Evolutionary conservation across 2,888 invertebrate genomes (phyloP).

Genomic region (Andrena dorsata): DNA sequence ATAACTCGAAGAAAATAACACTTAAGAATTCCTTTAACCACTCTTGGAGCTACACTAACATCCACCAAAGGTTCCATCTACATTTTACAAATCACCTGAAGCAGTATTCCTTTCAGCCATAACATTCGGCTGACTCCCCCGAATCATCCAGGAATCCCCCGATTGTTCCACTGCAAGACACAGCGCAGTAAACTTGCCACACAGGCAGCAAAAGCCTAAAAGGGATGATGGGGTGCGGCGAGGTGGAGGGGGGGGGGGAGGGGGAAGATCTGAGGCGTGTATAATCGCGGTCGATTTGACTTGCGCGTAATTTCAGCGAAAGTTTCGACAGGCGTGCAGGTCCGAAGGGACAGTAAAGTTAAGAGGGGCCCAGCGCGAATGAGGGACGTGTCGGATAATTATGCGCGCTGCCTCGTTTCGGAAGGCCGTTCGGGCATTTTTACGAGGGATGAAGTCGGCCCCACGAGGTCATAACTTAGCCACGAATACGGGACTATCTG

Average conservation of each 20-base stretch:
- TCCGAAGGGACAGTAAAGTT: conserved; percentile 70
- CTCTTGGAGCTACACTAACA: neutral
- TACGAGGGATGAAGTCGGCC: conserved; percentile 74
- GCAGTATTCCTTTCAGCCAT: neutral
- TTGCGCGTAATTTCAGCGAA: conserved; percentile 64
- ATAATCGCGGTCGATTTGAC: conserved; percentile 58
- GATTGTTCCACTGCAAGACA: conserved; percentile 8
- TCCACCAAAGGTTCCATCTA: neutral
- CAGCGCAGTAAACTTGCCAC: conserved; percentile 30
- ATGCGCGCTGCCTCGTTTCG: conserved; percentile 72
- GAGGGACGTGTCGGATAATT: conserved; percentile 73
- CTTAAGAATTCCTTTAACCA: too few relatives aligned
- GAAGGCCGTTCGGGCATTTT: conserved; percentile 71
- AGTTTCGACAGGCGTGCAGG: conserved; percentile 61
- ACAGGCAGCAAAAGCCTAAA: conserved; percentile 3
- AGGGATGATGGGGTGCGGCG: neutral
- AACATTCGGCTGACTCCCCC: neutral
- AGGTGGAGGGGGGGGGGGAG: neutral
- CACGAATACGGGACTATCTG: conserved; percentile 72
- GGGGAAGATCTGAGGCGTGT: conserved; percentile 35
- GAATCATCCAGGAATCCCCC: conserved; percentile 6
- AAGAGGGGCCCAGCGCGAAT: conserved; percentile 61
- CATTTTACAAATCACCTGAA: neutral
- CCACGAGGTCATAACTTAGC: conserved; percentile 73
- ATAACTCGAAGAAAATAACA: too few relatives aligned